These are phyloP conservation scores for Cephus pygmeus DNA, from an alignment of 2,888 invertebrate species.

Conservation along the genomic window DNA sequence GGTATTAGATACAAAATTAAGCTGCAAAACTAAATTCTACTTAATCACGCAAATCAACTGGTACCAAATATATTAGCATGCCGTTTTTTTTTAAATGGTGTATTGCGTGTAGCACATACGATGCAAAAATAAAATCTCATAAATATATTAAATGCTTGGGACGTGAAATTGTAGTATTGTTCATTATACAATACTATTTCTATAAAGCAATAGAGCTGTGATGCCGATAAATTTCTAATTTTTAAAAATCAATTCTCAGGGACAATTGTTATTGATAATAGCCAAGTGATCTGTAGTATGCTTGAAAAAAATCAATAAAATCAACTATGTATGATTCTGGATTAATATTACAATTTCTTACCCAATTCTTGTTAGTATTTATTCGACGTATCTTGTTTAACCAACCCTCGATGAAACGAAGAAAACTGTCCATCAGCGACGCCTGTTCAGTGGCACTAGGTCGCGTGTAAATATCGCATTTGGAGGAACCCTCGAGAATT, in stretches of 20 bases:
- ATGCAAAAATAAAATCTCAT: background rate
- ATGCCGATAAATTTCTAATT: background rate
- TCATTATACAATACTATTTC: background rate
- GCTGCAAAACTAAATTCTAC: constrained; percentile 21
- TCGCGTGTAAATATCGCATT: constrained; percentile 87
- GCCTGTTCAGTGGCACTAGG: constrained; percentile 71
- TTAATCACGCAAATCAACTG: constrained; percentile 2
- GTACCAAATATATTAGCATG: background rate
- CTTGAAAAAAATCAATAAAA: background rate
- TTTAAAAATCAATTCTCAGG: background rate
- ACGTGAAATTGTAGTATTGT: background rate
- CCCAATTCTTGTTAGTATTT: constrained; percentile 79
- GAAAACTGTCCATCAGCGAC: constrained; percentile 76
- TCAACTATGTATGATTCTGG: background rate
- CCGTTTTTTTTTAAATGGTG: background rate
- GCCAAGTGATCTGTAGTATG: background rate
- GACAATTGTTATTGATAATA: background rate
- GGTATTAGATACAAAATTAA: constrained; percentile 9
- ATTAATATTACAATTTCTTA: constrained; percentile 66
- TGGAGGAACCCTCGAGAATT: constrained; percentile 77
- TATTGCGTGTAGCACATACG: background rate
- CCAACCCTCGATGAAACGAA: constrained; percentile 85
- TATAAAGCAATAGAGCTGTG: background rate
- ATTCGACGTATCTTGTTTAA: constrained; percentile 90
- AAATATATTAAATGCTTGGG: background rate